A percentile compares a stretch with the other conserved stretches of the same genome.
phyloP scores from a whole-genome alignment of 2,113 vertebrate genomes.

The Alligator mississippiensis region DNA sequence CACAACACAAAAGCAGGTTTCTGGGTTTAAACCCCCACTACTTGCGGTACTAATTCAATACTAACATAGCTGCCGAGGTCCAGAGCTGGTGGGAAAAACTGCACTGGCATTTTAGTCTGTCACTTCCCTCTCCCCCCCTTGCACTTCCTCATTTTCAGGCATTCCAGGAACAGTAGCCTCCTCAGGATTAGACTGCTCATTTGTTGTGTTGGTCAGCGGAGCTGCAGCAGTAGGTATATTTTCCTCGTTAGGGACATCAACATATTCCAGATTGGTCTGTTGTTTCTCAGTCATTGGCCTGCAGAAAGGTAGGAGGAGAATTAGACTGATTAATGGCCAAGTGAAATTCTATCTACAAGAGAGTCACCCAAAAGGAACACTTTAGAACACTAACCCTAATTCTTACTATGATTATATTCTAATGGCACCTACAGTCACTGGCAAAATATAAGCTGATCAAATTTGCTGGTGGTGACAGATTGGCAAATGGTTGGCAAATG shows the following conservation, averaged over 20 bases:
- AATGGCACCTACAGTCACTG: not conserved
- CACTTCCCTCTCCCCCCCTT: slow-evolving; percentile 34
- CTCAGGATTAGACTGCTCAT: slow-evolving; percentile 23
- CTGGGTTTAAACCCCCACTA: not conserved
- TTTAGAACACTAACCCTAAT: not conserved
- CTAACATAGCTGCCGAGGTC: not conserved
- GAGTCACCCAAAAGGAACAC: not conserved
- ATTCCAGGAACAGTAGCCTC: not conserved
- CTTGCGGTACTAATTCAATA: not conserved
- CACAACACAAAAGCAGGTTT: not conserved
- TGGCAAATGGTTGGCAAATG: not conserved
- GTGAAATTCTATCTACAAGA: not conserved
- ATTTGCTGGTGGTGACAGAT: not conserved
- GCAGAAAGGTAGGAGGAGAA: slow-evolving; percentile 48
- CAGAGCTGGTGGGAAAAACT: not conserved
- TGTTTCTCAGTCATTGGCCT: slow-evolving; percentile 74
- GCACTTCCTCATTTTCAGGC: slow-evolving; percentile 25
- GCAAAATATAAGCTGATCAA: not conserved
- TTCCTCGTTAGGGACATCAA: slow-evolving; percentile 64
- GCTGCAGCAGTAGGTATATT: slow-evolving; percentile 21
- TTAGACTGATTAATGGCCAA: not conserved
- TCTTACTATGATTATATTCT: not conserved
- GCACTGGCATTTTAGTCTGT: slow-evolving; percentile 11
- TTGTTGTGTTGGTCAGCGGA: slow-evolving; percentile 26
- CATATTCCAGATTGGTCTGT: slow-evolving; percentile 7